Conservation (phyloP, 2,113 vertebrate species). For the Polypterus senegalus region DNA sequence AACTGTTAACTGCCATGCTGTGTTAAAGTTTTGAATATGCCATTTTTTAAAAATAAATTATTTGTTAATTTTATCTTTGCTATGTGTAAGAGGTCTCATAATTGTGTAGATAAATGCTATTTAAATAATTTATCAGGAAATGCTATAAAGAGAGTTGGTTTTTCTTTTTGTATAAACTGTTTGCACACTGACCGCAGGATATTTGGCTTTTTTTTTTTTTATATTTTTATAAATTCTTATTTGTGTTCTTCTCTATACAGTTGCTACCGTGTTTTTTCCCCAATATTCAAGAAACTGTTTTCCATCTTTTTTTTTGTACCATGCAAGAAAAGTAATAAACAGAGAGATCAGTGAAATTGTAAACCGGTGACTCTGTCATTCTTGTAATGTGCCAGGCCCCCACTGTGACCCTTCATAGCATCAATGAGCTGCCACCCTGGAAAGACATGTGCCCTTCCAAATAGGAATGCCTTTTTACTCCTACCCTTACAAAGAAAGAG, state of each 20-base stretch:
- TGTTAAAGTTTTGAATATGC: constrained; percentile 64
- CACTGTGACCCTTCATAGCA: no score
- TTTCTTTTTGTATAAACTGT: constrained; percentile 96
- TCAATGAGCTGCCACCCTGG: no score
- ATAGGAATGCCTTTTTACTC: no score
- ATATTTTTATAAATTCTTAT: constrained; percentile 48
- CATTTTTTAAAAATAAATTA: constrained; percentile 87
- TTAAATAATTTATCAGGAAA: constrained; percentile 99
- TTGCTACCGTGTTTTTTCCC: no score
- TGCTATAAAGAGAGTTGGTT: constrained; percentile 76
- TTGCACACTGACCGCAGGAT: constrained; percentile 95
- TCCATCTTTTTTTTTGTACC: constrained; percentile 32
- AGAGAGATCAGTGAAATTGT: no score
- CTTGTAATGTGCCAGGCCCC: no score
- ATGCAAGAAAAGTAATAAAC: constrained; percentile 26
- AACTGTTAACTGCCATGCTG: constrained; percentile 53
- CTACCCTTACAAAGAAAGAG: no score
- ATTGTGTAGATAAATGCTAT: constrained; percentile 96
- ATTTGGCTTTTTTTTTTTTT: constrained; percentile 53
- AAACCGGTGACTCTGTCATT: no score
- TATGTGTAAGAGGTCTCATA: constrained; percentile 69
- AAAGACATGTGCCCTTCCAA: no score
- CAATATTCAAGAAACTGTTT: no score
- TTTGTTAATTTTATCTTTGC: constrained; percentile 66
- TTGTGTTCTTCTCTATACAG: constrained; percentile 4